Conservation (phyloP, 2,113 vertebrate species). For the Sapajus apella region DNA sequence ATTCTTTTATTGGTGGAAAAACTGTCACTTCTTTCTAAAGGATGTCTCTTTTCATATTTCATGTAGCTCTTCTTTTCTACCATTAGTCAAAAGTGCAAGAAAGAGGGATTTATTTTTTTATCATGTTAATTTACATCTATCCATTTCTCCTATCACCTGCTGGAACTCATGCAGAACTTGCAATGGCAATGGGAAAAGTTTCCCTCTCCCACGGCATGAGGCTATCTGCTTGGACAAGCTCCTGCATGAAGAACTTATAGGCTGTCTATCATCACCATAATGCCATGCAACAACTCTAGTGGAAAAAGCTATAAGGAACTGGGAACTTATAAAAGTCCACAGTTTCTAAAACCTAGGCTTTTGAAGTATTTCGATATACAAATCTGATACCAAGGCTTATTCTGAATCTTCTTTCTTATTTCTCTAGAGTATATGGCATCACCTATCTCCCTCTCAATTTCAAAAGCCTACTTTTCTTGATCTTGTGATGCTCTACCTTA, state of each 20-base stretch:
- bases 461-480: not conserved
- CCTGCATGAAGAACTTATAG: not conserved
- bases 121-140: not conserved
- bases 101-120: not conserved
- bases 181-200: not conserved
- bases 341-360: not conserved
- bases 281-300: too few species aligned
- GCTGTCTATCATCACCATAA: not conserved
- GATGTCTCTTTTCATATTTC: not conserved
- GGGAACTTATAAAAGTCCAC: not conserved
- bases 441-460: not conserved
- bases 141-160: not conserved
- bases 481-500: not conserved
- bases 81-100: not conserved
- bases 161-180: not conserved
- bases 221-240: too few species aligned
- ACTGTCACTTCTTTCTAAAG: not conserved
- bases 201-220: not conserved
- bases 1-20: not conserved
- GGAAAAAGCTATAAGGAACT: not conserved
- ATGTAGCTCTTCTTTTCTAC: not conserved
- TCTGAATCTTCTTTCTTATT: not conserved
- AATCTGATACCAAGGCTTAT: not conserved
- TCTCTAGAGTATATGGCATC: not conserved
- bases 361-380: not conserved